Conservation (phyloP, 2,113 vertebrate genomes). For the Mobula birostris region DNA sequence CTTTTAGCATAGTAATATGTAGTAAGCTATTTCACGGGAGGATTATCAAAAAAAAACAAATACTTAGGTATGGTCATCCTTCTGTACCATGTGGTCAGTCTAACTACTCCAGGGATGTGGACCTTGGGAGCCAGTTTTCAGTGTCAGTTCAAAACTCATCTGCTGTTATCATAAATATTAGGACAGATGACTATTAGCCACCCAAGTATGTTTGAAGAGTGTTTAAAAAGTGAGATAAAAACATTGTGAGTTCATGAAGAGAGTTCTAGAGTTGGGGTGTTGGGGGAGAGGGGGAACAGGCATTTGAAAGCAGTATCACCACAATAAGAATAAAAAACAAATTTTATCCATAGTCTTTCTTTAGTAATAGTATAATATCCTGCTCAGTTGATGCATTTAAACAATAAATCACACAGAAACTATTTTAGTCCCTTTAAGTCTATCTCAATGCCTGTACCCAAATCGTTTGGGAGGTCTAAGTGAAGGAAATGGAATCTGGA, state of each 20-base stretch:
- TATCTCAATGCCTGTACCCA: not conserved
- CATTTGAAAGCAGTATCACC: not conserved
- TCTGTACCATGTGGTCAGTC: too few relatives aligned
- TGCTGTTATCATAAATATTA: not conserved
- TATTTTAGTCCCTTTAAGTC: not conserved
- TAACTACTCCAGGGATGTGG: too few relatives aligned
- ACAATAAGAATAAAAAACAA: not conserved
- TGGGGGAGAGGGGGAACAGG: not conserved
- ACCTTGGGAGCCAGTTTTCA: too few relatives aligned
- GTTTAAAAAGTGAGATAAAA: not conserved
- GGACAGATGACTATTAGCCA: not conserved
- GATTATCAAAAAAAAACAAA: not conserved
- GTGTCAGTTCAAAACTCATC: too few relatives aligned
- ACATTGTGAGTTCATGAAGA: not conserved
- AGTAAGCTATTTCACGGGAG: not conserved
- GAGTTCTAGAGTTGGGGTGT: not conserved
- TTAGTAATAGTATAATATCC: not conserved
- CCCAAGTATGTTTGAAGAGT: not conserved
- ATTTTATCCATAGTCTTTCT: not conserved
- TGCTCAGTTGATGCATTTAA: not conserved
- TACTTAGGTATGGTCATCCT: too few relatives aligned
- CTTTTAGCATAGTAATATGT: not conserved
- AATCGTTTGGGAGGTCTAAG: not conserved
- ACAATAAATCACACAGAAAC: not conserved
- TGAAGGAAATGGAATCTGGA: constrained; percentile 1